A percentile compares a stretch with the other conserved stretches of the same genome.
Evolutionary conservation across 2,113 vertebrate genomes (phyloP).

Genomic region (Ciconia maguari): DNA sequence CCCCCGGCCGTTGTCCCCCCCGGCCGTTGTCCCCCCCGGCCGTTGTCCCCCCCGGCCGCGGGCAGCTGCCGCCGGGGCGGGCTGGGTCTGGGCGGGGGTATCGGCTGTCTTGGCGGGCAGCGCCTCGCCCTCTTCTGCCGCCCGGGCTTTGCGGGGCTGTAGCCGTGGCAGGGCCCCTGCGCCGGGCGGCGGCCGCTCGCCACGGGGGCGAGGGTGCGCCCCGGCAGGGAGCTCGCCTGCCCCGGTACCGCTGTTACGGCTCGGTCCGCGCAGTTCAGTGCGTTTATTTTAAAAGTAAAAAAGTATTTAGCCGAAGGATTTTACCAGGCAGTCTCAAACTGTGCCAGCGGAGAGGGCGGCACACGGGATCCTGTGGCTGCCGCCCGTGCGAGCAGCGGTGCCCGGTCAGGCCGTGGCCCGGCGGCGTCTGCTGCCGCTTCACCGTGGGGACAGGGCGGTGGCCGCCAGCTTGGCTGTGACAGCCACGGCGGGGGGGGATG

Average conservation of each 20-base stretch:
- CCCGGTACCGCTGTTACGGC: background rate
- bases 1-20: background rate
- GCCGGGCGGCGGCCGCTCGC: background rate
- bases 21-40: background rate
- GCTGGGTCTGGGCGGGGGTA: background rate
- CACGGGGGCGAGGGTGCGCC: no score
- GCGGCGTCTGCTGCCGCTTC: background rate
- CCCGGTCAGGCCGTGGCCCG: background rate
- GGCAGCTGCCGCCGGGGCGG: no score
- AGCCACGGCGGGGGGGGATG: background rate
- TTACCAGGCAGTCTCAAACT: background rate
- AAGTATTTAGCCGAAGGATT: background rate
- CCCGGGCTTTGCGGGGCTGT: background rate
- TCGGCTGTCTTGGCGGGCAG: background rate
- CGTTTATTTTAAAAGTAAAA: background rate
- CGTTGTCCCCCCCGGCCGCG: no score
- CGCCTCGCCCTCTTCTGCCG: background rate
- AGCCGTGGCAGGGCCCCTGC: background rate
- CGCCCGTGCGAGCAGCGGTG: background rate
- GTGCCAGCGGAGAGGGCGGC: background rate
- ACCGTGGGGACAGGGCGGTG: background rate
- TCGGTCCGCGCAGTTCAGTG: background rate
- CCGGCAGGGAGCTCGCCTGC: background rate
- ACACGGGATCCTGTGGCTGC: background rate
- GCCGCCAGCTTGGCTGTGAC: background rate